Conservation (phyloP, 2,888 invertebrate species). For the Listrodromus nycthemerus region DNA sequence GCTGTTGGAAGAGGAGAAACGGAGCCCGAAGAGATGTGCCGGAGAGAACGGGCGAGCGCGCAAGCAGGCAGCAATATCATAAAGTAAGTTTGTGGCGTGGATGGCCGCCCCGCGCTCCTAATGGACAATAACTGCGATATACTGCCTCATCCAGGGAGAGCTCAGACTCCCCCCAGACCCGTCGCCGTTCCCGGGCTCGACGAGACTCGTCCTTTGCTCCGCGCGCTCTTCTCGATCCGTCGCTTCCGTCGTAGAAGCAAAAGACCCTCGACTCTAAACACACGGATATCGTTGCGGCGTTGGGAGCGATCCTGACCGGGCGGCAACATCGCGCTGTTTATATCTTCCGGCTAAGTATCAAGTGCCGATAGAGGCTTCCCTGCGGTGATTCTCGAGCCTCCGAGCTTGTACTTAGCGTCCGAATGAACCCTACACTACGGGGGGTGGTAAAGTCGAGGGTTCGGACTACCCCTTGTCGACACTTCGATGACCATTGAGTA, state of each 20-base stretch:
- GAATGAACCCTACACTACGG: slow-evolving; percentile 22
- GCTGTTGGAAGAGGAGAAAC: slow-evolving; percentile 21
- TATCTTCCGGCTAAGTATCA: slow-evolving; percentile 59
- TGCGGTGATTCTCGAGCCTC: slow-evolving; percentile 22
- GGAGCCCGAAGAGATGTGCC: slow-evolving; percentile 11
- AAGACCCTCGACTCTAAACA: background rate
- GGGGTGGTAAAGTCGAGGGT: slow-evolving; percentile 7
- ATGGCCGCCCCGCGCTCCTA: slow-evolving; percentile 79
- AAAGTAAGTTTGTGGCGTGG: slow-evolving; percentile 81
- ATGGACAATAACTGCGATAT: slow-evolving; percentile 83
- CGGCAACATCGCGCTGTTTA: slow-evolving; percentile 38
- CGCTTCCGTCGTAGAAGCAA: slow-evolving; percentile 1
- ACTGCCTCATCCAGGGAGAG: slow-evolving; percentile 76
- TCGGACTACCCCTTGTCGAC: slow-evolving; percentile 44
- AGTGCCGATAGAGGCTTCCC: slow-evolving; percentile 36
- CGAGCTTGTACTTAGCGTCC: slow-evolving; percentile 14
- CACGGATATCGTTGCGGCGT: background rate
- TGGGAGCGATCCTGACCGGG: background rate
- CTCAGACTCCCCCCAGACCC: slow-evolving; percentile 27
- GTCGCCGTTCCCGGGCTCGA: slow-evolving; percentile 25
- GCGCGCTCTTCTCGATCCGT: slow-evolving; percentile 16
- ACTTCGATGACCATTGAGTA: slow-evolving; percentile 53
- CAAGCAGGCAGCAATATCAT: slow-evolving; percentile 78
- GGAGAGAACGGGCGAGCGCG: slow-evolving; percentile 55
- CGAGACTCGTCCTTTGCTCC: slow-evolving; percentile 31